Evolutionary conservation across 37 sponge, comb jelly and placozoan species (phyloP).

Genomic region (Agelas oroides): DNA sequence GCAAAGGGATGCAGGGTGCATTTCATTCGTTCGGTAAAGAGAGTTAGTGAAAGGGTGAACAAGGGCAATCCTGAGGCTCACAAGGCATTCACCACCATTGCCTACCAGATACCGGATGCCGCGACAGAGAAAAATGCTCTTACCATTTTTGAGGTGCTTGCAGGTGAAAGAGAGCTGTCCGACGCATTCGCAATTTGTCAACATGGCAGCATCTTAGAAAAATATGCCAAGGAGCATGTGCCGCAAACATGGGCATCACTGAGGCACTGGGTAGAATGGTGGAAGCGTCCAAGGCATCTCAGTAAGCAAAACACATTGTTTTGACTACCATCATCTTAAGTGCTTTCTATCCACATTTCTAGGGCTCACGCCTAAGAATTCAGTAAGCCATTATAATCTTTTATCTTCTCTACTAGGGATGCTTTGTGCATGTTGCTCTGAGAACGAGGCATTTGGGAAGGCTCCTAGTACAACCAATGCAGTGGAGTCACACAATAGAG

Average conservation of each 20-base stretch:
- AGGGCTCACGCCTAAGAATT: no score
- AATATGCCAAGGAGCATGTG: background rate
- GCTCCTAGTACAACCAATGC: slow-evolving; percentile 40
- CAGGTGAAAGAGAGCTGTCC: slow-evolving; percentile 10
- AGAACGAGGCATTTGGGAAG: slow-evolving; percentile 4
- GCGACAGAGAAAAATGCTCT: background rate
- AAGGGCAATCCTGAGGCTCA: slow-evolving; percentile 13
- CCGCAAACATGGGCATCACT: background rate
- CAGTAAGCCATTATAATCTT: no score
- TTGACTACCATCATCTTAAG: background rate
- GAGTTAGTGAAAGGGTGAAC: slow-evolving; percentile 28
- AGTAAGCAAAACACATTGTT: background rate
- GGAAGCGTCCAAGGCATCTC: slow-evolving; percentile 26
- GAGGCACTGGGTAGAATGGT: slow-evolving; percentile 24
- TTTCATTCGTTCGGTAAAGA: slow-evolving; percentile 18
- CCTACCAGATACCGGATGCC: slow-evolving; percentile 4
- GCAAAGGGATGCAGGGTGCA: slow-evolving; percentile 46
- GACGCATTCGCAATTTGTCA: background rate
- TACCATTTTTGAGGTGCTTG: slow-evolving; percentile 2
- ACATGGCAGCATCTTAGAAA: background rate
- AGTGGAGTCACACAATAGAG: slow-evolving; percentile 36
- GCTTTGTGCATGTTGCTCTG: slow-evolving; percentile 10
- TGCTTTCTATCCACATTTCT: no score
- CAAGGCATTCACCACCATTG: slow-evolving; percentile 43
- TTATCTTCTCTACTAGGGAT: slow-evolving; percentile 14